Conservation (phyloP, 1,140 invertebrate species). For the Bradynema listronoti region DNA sequence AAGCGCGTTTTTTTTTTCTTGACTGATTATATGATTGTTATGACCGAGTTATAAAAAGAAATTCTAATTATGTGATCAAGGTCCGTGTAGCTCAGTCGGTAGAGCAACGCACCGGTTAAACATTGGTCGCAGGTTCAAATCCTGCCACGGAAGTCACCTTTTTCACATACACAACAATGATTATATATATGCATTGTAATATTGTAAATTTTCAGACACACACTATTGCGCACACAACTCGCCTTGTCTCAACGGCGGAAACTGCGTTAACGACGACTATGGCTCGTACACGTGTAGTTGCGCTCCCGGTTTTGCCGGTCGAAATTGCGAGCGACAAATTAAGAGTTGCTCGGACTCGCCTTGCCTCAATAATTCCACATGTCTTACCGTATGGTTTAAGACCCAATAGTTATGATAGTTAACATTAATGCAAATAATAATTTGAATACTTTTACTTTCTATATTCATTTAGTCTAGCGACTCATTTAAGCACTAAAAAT, state of each 20-base stretch:
- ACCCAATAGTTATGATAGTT: background rate
- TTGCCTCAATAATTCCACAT: slow-evolving; percentile 28
- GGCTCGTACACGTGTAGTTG: slow-evolving; percentile 54
- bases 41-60: background rate
- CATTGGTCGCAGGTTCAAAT: background rate
- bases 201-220: slow-evolving; percentile 13
- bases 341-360: slow-evolving; percentile 21
- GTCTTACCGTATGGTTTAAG: slow-evolving; percentile 14
- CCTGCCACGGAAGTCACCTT: background rate
- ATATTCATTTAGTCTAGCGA: background rate
- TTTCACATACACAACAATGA: background rate
- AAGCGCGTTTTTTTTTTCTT: too few relatives aligned
- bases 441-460: background rate
- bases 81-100: background rate
- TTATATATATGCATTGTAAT: background rate
- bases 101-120: too few relatives aligned
- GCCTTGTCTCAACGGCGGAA: slow-evolving; percentile 31
- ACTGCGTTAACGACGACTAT: slow-evolving; percentile 36
- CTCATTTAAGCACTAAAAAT: too few relatives aligned
- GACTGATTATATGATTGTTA: too few relatives aligned
- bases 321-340: slow-evolving; percentile 29
- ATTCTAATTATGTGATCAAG: background rate
- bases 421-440: background rate
- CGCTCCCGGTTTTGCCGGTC: slow-evolving; percentile 50
- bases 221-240: slow-evolving; percentile 19